Percentiles rank a stretch among this genome's conserved stretches.
These are phyloP conservation scores for Capromys pilorides DNA, from an alignment of 2,797 vertebrate species.

Conservation along the genomic window DNA sequence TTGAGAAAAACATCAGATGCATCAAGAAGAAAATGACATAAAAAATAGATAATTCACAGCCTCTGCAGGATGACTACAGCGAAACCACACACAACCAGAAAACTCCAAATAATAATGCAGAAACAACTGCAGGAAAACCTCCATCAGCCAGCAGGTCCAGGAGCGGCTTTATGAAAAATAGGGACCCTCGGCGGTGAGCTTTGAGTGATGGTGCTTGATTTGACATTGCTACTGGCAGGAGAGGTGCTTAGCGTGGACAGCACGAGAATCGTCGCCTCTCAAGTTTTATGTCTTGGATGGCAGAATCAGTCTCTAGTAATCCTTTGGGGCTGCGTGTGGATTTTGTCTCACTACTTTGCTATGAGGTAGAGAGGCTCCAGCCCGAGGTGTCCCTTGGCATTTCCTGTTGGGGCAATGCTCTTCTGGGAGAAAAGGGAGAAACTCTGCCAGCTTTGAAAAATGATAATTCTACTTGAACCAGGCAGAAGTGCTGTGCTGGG, in stretches of 20 bases:
- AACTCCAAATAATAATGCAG: background rate
- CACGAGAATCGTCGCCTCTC: background rate
- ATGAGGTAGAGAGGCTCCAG: background rate
- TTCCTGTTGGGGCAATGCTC: background rate
- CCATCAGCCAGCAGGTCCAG: background rate
- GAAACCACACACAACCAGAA: background rate
- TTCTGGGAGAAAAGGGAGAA: background rate
- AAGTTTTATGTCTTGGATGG: background rate
- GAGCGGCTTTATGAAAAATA: background rate
- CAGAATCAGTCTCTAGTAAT: background rate
- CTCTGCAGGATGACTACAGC: background rate
- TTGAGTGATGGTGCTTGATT: background rate
- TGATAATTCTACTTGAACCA: background rate
- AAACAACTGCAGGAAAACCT: background rate
- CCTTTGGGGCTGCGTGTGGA: background rate
- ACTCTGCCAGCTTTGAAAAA: background rate
- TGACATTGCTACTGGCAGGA: background rate
- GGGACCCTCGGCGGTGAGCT: background rate
- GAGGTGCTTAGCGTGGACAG: background rate
- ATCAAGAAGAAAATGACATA: constrained; percentile 17
- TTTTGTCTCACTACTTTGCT: constrained; percentile 8
- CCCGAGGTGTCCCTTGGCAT: background rate
- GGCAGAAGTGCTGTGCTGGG: background rate
- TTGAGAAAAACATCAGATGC: background rate
- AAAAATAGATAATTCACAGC: background rate